Conservation (phyloP, 2,113 vertebrate species). For the Baryphthengus martii region DNA sequence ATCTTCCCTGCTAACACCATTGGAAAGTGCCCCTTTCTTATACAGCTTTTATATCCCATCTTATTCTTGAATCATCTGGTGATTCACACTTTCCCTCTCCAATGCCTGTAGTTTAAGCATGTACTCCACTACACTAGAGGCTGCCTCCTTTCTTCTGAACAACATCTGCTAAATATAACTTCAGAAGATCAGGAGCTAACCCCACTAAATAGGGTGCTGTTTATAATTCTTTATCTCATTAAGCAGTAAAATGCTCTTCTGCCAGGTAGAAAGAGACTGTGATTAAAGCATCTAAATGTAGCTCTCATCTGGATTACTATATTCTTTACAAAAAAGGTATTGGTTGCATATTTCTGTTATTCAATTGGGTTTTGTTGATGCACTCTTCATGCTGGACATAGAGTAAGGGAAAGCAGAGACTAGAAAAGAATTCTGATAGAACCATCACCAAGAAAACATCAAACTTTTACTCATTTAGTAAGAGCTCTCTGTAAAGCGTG, state of each 20-base stretch:
- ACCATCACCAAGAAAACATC: conserved; percentile 29
- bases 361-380: conserved; percentile 11
- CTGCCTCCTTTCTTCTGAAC: not conserved
- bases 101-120: not conserved
- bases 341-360: not conserved
- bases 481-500: conserved; percentile 36
- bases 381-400: not conserved
- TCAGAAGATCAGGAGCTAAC: not conserved
- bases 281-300: not conserved
- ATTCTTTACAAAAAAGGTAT: not conserved
- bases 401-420: not conserved
- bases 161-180: not conserved
- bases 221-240: not conserved
- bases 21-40: not conserved
- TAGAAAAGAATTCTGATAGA: conserved; percentile 1
- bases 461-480: conserved; percentile 29
- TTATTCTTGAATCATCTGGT: not conserved
- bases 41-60: not conserved
- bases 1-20: not conserved
- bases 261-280: not conserved
- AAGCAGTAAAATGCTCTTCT: not conserved
- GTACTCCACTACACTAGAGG: not conserved
- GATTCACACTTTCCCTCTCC: not conserved
- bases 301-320: conserved; percentile 12
- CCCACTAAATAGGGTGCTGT: not conserved